Conservation (phyloP, 1,140 invertebrate species). For the Bombus soroeensis region DNA sequence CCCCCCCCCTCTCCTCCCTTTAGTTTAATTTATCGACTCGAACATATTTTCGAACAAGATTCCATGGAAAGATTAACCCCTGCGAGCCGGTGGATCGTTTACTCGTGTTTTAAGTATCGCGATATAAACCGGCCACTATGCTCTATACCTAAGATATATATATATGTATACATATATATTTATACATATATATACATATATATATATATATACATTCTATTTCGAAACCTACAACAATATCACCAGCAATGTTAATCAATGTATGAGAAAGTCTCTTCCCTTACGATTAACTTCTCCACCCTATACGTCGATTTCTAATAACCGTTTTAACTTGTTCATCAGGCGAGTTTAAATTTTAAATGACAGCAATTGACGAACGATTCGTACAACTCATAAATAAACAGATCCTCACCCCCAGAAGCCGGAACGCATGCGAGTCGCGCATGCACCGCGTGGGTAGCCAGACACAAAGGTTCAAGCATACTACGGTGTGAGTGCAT, state of each 20-base stretch:
- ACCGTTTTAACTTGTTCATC: not conserved
- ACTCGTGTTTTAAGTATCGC: constrained; percentile 1
- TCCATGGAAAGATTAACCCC: constrained; percentile 4
- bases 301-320: no score
- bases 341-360: not conserved
- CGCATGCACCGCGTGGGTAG: constrained; percentile 5
- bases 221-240: no score
- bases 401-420: constrained; percentile 17
- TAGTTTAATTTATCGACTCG: constrained; percentile 42
- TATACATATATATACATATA: not conserved
- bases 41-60: constrained; percentile 12
- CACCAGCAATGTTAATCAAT: not conserved
- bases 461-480: not conserved
- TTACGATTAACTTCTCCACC: not conserved
- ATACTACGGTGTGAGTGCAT: not conserved
- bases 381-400: constrained; percentile 24
- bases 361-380: no score
- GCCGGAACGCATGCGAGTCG: not conserved
- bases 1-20: not conserved
- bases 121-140: not conserved
- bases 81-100: not conserved
- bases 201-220: no score
- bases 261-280: no score
- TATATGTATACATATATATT: not conserved
- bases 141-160: not conserved